Base-by-base conservation (phyloP, 2,888 invertebrate species). In the Microchrysa polita region DNA sequence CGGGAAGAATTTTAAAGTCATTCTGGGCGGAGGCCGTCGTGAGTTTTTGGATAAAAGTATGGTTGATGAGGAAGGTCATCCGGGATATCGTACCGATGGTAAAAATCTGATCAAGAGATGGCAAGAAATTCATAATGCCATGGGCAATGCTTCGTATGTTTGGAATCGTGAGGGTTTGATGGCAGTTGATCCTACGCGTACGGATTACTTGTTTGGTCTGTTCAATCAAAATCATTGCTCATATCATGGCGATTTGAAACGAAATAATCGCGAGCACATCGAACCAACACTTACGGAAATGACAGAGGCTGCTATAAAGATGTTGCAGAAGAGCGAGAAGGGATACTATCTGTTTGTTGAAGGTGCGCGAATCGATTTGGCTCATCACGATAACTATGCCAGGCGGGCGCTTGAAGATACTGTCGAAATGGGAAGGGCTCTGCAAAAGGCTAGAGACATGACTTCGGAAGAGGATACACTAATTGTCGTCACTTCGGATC, bases 401-500 rank as follows among this genome's bases (percentile, higher is more conserved):
- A 87, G 87, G 42, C 87, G 88, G 73, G 91, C 95, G 0, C 83
- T 96, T 0, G 90, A 92, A 76, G 96, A 96, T 82, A 92, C 93
- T 0, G 87, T 91, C 0, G 93, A 93, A 79, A 87, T 95, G 73
- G 89, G 91, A 23, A 88, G 89, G 74, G 92, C 95, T 0, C 87
- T 93, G 9, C 83, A 88, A 79, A 84, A 85, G 65, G 92, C 94
- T 0, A 77, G 88, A 53, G 83, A 87, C 55, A 83, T 91, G 83
- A 90, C 92, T 0, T 85, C 88, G 72, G 82, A 83, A 0, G 85
- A 90, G 0, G 92, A 96, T 34, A 95, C 95, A 0, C 83, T 96
- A 12, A 88, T 95, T 4, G 88, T 95, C 0, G 94, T 93, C 1
- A 93, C 93, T 0, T 88, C 93, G 1, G 94, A 94, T 81, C 94